phyloP scores from a whole-genome alignment of 1,140 invertebrate genomes.

The Rhopalosiphum maidis region DNA sequence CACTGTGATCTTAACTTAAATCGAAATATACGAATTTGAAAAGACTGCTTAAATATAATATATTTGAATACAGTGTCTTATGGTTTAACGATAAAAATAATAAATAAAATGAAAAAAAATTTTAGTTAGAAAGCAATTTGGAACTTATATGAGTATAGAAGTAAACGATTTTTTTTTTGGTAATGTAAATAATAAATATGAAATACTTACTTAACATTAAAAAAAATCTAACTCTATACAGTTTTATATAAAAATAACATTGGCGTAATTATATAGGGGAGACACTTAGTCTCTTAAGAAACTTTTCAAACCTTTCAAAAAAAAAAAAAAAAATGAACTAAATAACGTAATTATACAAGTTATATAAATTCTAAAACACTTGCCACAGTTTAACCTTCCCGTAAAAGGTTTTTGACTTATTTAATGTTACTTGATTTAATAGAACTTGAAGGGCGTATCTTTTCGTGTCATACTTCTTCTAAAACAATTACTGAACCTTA shows the following conservation, averaged over 20 bases:
- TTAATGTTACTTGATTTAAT: neutral
- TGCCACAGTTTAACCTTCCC: neutral
- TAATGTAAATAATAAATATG: neutral
- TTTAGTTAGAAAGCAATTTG: neutral
- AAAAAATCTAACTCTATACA: neutral
- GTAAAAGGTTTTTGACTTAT: slow-evolving; percentile 9
- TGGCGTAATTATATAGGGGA: neutral
- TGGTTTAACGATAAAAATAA: neutral
- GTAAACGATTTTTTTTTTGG: neutral
- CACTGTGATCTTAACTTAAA: neutral
- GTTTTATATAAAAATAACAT: neutral
- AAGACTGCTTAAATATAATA: neutral
- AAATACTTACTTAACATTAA: neutral
- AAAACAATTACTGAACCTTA: neutral
- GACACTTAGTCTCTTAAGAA: neutral
- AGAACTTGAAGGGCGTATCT: neutral
- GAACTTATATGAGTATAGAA: neutral
- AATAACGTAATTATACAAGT: neutral
- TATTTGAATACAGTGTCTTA: neutral
- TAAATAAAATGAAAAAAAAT: neutral
- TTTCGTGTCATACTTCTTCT: neutral
- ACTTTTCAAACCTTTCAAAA: slow-evolving; percentile 10
- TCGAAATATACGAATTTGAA: neutral
- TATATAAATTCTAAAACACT: neutral
- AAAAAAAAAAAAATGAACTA: neutral